Conservation (phyloP, 2,797 vertebrate genomes). For the Paramormyrops hopkinsi region DNA sequence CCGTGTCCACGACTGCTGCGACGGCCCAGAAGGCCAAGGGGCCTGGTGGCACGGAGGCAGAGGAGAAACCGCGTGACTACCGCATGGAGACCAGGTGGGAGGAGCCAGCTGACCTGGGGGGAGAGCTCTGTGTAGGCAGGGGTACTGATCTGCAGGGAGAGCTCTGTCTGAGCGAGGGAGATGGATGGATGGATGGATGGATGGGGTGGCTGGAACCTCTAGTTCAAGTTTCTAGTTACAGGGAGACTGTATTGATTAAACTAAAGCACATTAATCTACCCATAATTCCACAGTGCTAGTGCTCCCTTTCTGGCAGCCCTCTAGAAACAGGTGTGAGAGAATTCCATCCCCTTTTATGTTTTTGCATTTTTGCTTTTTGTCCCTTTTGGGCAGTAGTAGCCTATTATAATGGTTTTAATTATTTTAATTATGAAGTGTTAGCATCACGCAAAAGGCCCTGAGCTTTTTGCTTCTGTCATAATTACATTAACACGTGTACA, state of each 20-base stretch:
- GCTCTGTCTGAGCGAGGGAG: too few species aligned
- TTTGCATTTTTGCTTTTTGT: not conserved
- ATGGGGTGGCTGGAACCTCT: not conserved
- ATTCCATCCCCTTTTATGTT: not conserved
- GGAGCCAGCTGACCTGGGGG: not conserved
- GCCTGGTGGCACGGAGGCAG: constrained; percentile 29
- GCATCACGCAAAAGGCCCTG: not conserved
- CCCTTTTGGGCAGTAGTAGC: not conserved
- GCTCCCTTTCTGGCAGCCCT: not conserved
- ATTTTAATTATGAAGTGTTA: not conserved
- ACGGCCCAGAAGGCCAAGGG: constrained; percentile 43
- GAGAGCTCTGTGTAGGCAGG: not conserved
- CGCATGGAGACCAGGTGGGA: constrained; percentile 38
- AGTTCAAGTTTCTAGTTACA: not conserved
- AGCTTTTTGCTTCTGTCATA: not conserved
- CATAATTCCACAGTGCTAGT: not conserved
- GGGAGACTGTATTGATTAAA: not conserved
- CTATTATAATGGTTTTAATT: not conserved
- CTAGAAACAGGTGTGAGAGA: not conserved
- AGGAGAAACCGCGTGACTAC: constrained; percentile 29
- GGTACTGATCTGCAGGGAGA: not conserved
- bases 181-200: not conserved
- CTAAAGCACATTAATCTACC: not conserved
- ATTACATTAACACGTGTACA: not conserved
- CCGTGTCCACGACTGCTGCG: constrained; percentile 53